A percentile compares a stretch with the other conserved stretches of the same genome.
phyloP scores from a whole-genome alignment of 2,113 vertebrate species.

The Australoheros scitulus region DNA sequence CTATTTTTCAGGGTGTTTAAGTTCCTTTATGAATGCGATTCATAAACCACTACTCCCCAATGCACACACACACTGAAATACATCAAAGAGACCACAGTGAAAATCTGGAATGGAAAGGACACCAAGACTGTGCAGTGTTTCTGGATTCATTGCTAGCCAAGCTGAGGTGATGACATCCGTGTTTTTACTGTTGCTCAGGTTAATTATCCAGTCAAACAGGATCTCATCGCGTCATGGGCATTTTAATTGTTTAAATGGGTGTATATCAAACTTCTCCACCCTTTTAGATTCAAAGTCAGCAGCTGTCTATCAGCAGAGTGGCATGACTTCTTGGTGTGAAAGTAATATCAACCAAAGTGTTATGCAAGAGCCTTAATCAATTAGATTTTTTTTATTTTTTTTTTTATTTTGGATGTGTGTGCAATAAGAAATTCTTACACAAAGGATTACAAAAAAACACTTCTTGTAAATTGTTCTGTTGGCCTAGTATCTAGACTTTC shows the following conservation, averaged over 20 bases:
- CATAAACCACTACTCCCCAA: neutral
- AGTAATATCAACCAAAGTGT: neutral
- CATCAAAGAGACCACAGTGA: neutral
- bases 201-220: constrained; percentile 33
- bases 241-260: neutral
- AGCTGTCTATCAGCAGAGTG: neutral
- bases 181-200: neutral
- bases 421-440: neutral
- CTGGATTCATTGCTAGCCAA: neutral
- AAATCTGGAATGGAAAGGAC: neutral
- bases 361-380: neutral
- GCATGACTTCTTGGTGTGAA: neutral
- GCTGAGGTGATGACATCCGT: neutral
- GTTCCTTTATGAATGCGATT: neutral
- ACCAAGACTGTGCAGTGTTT: neutral
- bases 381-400: neutral
- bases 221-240: neutral
- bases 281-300: neutral
- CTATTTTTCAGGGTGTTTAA: neutral
- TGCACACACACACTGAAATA: neutral
- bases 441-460: constrained; percentile 1
- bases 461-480: constrained; percentile 14
- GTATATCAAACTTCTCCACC: neutral
- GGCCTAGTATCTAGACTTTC: neutral
- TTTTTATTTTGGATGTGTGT: neutral